Base-by-base conservation (phyloP, 1,140 invertebrate genomes). In the Platyscapa corneri region DNA sequence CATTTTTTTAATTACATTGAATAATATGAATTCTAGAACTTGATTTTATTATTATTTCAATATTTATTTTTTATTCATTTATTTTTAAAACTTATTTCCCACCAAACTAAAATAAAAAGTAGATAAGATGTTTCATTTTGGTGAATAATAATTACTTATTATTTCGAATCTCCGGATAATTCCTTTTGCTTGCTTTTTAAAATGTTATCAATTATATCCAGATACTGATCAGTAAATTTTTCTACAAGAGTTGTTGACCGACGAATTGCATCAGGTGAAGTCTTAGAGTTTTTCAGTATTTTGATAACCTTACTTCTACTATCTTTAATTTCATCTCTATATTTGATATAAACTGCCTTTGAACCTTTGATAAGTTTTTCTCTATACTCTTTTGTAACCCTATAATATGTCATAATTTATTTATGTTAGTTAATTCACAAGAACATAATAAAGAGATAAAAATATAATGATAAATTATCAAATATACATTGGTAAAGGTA, bases 361-460 rank as follows among this genome's bases (percentile, higher is more conserved):
- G 98, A 97, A 94, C 96, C 97, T 93, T 98, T 98, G 0, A 96
- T 95, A 70, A 99, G 93, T 72, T 94, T 94, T 94, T 99, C 98
- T 89, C 98, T 94, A 90, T 99, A 96, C 92, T 99, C 98, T 90
- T 96, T 97, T 8, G 98, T 99, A 0, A 99, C 96, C 93, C 96
- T 97, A 88, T 90, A 89, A 91, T 76, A 76, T 46, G 12, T 20
- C 34, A 77, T 84, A 70, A 32, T 14, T 74, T 23, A 42, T 82
- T 78, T n/a, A 53, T 76, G 56, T 34, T 0, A 20, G 5, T 23
- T 37, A 72, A 39, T 1, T 37, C 39, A 72, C 39, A 32, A 65
- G 72, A 27, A 78, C 2, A 39, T 10, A n/a, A 8, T 86, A 56
- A 77, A 74, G 86, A 34, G 37, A 74, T 37, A 42, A 77, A 37